These are phyloP conservation scores for Cephalotes varians DNA, from an alignment of 2,888 invertebrate species.

Conservation along the genomic window DNA sequence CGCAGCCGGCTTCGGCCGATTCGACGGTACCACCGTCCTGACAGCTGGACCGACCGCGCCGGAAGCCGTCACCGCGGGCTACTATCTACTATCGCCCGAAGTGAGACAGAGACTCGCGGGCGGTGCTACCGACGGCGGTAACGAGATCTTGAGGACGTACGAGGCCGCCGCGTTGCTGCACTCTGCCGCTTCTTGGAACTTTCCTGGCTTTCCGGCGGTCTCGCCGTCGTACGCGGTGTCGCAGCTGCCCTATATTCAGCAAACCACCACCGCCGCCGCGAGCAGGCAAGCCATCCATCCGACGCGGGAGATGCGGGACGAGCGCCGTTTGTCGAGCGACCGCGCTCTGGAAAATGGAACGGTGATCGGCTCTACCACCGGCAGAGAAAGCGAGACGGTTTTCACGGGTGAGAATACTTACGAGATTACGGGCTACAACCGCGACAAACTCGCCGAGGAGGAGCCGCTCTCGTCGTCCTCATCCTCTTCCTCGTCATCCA, in stretches of 20 bases:
- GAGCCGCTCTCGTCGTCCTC: slow-evolving; percentile 66
- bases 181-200: slow-evolving; percentile 79
- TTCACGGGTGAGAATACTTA: slow-evolving; percentile 59
- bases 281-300: slow-evolving; percentile 52
- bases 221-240: slow-evolving; percentile 74
- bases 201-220: slow-evolving; percentile 76
- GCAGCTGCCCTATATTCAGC: slow-evolving; percentile 78
- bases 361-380: slow-evolving; percentile 55
- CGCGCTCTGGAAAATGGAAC: slow-evolving; percentile 48
- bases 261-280: slow-evolving; percentile 50
- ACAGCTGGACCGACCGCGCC: slow-evolving; percentile 81
- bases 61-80: slow-evolving; percentile 82
- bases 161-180: slow-evolving; percentile 79
- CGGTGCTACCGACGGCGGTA: slow-evolving; percentile 64
- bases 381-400: slow-evolving; percentile 54
- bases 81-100: slow-evolving; percentile 84
- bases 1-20: slow-evolving; percentile 83
- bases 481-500: slow-evolving; percentile 60
- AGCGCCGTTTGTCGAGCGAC: slow-evolving; percentile 34
- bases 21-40: slow-evolving; percentile 53
- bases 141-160: slow-evolving; percentile 79
- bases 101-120: slow-evolving; percentile 78
- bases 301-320: slow-evolving; percentile 53
- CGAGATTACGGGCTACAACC: slow-evolving; percentile 58
- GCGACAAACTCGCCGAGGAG: slow-evolving; percentile 69